Evolutionary conservation across 2,113 vertebrate species (phyloP).

Genomic region (Acinonyx jubatus): DNA sequence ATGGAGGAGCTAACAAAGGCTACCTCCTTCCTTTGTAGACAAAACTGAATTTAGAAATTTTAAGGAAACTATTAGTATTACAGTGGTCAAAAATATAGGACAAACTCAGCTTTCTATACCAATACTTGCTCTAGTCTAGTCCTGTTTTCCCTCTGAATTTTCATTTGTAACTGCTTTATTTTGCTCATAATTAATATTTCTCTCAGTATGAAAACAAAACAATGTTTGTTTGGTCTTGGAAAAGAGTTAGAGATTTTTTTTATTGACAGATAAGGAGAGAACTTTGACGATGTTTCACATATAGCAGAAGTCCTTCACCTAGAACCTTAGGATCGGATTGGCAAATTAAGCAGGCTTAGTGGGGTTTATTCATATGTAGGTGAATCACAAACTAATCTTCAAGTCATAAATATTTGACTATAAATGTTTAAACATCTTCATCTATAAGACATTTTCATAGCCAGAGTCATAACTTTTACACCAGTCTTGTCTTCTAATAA

Average conservation of each 20-base stretch:
- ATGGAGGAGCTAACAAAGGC: background rate
- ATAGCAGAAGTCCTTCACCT: background rate
- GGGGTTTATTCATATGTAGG: background rate
- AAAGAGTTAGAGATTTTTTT: background rate
- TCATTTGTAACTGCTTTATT: background rate
- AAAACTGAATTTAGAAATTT: background rate
- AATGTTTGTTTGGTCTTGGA: background rate
- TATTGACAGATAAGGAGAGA: background rate
- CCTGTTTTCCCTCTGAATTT: background rate
- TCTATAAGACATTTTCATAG: background rate
- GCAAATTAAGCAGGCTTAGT: background rate
- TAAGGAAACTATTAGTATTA: background rate
- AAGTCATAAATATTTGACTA: background rate
- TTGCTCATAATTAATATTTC: background rate
- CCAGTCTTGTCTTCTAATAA: background rate
- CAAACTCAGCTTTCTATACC: background rate
- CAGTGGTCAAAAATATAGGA: background rate
- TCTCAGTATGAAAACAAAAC: background rate
- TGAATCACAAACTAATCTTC: background rate
- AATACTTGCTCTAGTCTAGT: background rate
- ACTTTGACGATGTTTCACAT: background rate
- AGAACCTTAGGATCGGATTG: background rate
- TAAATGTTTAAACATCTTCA: constrained; percentile 19
- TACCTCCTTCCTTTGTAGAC: background rate
- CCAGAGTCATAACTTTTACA: background rate